Percentiles rank a stretch among this genome's conserved stretches.
These are phyloP conservation scores for Amphipyra tragopoginis DNA, from an alignment of 2,888 invertebrate species.

Conservation along the genomic window DNA sequence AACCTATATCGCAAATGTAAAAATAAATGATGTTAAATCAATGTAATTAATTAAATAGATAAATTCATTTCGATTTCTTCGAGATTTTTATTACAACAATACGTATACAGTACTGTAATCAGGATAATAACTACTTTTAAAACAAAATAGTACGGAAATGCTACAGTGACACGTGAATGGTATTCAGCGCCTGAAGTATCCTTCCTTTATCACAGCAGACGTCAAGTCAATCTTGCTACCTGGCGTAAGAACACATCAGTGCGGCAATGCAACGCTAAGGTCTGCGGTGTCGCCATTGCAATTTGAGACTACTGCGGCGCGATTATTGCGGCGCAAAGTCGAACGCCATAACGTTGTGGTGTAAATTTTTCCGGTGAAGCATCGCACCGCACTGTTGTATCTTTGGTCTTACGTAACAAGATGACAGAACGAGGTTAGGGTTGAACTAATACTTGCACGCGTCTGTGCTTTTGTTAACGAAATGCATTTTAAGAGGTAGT, in stretches of 20 bases:
- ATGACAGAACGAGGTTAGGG: conserved; percentile 16
- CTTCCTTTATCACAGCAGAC: conserved; percentile 53
- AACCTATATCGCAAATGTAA: conserved; percentile 18
- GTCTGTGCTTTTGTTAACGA: conserved; percentile 3
- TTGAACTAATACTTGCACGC: conserved; percentile 32
- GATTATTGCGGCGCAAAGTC: no score
- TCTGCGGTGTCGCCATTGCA: not conserved
- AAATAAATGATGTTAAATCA: conserved; percentile 31
- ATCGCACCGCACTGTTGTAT: not conserved
- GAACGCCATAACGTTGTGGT: not conserved
- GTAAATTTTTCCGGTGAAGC: not conserved
- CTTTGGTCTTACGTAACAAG: conserved; percentile 8
- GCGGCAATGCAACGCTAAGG: not conserved
- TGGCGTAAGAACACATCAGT: not conserved
- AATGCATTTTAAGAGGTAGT: not conserved
- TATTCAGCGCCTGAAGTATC: conserved; percentile 43
- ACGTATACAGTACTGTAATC: conserved; percentile 29
- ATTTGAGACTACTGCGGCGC: not conserved
- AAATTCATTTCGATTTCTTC: conserved; percentile 23
- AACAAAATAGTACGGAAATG: conserved; percentile 64
- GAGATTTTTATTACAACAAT: conserved; percentile 25
- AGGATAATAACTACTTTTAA: conserved; percentile 61
- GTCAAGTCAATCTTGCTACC: conserved; percentile 19
- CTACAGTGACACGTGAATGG: conserved; percentile 38
- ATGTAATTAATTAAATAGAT: conserved; percentile 19